These are phyloP conservation scores for Crossaster papposus DNA, from an alignment of 53 echinoderm and acorn worm species.

Conservation along the genomic window DNA sequence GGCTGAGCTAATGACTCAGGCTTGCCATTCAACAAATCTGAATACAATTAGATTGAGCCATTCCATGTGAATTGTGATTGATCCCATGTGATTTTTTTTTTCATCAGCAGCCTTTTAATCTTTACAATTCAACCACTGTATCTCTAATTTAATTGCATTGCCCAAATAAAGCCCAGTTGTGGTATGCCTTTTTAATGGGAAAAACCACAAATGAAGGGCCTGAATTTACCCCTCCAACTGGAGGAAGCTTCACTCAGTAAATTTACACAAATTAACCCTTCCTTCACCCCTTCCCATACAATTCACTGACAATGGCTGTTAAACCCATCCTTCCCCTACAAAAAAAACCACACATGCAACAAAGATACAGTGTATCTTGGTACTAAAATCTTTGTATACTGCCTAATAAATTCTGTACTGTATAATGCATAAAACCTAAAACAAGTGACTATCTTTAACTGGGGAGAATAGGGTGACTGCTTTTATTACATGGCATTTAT, in stretches of 20 bases:
- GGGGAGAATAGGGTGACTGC: not conserved
- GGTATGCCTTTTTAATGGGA: conserved; percentile 39
- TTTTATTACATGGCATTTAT: not conserved
- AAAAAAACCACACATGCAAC: not conserved
- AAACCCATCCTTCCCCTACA: no score
- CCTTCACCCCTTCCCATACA: not conserved
- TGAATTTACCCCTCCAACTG: not conserved
- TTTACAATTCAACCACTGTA: not conserved
- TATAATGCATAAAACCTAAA: not conserved
- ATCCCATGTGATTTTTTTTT: no score
- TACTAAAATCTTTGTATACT: not conserved
- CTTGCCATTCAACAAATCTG: not conserved
- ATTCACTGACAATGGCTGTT: no score
- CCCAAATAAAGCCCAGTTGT: not conserved
- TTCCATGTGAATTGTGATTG: not conserved
- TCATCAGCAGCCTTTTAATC: not conserved
- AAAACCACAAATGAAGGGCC: not conserved
- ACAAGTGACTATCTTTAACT: not conserved
- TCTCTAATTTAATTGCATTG: not conserved
- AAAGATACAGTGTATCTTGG: not conserved
- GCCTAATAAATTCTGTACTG: not conserved
- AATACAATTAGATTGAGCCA: not conserved
- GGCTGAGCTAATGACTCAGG: not conserved
- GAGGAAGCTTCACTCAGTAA: not conserved
- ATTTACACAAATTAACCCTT: not conserved